phyloP scores from a whole-genome alignment of 35 echinoderm and acorn worm species.

The Ptychodera flava region DNA sequence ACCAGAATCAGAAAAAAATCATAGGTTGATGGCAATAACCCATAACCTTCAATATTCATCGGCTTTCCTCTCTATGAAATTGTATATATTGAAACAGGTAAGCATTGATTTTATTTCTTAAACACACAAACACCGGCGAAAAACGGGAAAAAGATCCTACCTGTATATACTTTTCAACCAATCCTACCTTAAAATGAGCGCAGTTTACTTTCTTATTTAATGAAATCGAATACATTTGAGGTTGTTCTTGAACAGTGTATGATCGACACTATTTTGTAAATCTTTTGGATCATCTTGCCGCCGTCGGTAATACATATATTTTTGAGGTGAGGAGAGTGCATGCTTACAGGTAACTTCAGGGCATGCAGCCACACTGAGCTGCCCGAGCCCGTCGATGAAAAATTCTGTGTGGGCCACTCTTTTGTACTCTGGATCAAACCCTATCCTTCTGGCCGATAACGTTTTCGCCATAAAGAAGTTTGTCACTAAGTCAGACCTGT shows the following conservation, averaged over 20 bases:
- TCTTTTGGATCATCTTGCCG: neutral
- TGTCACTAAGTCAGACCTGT: neutral
- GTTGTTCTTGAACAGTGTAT: neutral
- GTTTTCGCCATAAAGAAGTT: neutral
- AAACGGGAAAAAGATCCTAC: no score
- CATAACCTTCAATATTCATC: no score
- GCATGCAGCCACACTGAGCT: neutral
- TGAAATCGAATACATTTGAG: neutral
- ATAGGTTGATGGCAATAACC: no score
- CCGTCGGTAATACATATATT: neutral
- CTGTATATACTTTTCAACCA: no score
- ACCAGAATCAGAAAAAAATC: no score
- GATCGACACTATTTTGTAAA: neutral
- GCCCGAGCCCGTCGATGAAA: neutral
- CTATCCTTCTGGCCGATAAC: neutral
- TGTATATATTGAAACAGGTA: no score
- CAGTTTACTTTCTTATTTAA: no score
- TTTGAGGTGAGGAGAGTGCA: neutral
- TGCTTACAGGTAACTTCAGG: neutral
- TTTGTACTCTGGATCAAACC: neutral
- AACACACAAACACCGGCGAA: no score
- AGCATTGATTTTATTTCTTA: no score
- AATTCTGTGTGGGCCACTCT: neutral
- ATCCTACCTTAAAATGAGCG: no score
- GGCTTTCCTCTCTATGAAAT: no score